phyloP scores from a whole-genome alignment of 2,113 vertebrate genomes.

The zebrafish (Danio rerio) region DNA sequence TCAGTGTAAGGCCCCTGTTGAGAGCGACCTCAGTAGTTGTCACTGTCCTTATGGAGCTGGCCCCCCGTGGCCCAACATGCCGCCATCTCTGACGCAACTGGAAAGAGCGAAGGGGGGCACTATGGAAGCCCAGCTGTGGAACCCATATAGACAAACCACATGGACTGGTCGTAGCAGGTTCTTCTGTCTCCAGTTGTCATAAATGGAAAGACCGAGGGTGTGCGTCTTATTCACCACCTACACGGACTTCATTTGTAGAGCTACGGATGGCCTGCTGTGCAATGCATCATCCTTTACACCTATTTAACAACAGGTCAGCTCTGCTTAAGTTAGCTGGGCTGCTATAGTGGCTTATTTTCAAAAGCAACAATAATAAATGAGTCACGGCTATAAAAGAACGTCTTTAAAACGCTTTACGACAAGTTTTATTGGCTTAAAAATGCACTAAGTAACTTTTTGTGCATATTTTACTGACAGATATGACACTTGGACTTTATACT shows the following conservation, averaged over 20 bases:
- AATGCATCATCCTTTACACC: constrained; percentile 29
- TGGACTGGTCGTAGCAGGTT: neutral
- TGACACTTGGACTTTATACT: neutral
- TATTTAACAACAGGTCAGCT: constrained; percentile 32
- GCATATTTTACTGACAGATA: neutral
- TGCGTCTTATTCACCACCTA: neutral
- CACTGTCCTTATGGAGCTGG: constrained; percentile 36
- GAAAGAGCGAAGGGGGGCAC: neutral
- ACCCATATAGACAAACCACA: constrained; percentile 3
- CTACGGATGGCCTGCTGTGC: constrained; percentile 1
- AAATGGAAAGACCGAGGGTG: neutral
- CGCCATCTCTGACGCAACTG: constrained; percentile 38
- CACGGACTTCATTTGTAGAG: neutral
- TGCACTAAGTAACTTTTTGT: neutral
- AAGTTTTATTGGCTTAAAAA: constrained; percentile 1
- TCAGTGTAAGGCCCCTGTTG: constrained; percentile 31
- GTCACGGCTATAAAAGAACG: constrained; percentile 1
- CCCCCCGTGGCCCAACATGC: constrained; percentile 4
- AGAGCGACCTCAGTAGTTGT: constrained; percentile 31
- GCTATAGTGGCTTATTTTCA: constrained; percentile 26
- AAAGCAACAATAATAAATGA: constrained; percentile 13
- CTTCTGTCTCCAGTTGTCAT: constrained; percentile 1
- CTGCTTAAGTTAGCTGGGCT: neutral
- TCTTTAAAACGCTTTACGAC: neutral
- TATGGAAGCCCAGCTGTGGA: constrained; percentile 31